phyloP scores from a whole-genome alignment of 1,140 invertebrate genomes.

The Chironomus tepperi region DNA sequence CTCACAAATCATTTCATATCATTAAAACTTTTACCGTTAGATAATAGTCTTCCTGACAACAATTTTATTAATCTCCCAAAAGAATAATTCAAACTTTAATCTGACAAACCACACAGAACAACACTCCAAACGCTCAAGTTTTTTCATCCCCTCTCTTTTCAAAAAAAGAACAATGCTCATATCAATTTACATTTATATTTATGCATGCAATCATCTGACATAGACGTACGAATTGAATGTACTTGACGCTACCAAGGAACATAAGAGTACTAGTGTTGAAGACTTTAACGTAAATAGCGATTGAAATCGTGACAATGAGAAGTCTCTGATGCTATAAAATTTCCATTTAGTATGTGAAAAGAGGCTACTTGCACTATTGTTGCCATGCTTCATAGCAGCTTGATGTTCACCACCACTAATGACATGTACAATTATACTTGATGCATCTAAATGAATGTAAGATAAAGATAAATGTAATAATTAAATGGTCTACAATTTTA shows the following conservation, averaged over 20 bases:
- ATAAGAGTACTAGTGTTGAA: not conserved
- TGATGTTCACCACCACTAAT: constrained; percentile 51
- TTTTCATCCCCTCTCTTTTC: too few relatives aligned
- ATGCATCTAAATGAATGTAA: not conserved
- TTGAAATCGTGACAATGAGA: not conserved
- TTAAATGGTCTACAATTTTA: constrained; percentile 3
- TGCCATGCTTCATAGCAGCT: constrained; percentile 61
- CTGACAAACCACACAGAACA: not conserved
- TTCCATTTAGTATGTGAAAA: not conserved
- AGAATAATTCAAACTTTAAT: not conserved
- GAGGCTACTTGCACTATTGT: constrained; percentile 40
- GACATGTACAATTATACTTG: constrained; percentile 12
- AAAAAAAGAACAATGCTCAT: too few relatives aligned
- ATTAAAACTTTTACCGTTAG: too few relatives aligned
- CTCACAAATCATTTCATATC: too few relatives aligned
- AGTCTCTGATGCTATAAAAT: not conserved
- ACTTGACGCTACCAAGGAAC: not conserved
- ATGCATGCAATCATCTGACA: constrained; percentile 11
- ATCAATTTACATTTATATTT: not conserved
- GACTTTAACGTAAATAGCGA: not conserved
- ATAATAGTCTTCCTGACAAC: too few relatives aligned
- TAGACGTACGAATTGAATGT: not conserved
- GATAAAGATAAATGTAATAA: not conserved
- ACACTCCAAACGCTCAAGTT: too few relatives aligned
- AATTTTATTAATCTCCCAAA: too few relatives aligned